Evolutionary conservation across 2,113 vertebrate genomes (phyloP), one percentile per base, ranked within the genome.

Genomic region (Platichthys stellatus): DNA sequence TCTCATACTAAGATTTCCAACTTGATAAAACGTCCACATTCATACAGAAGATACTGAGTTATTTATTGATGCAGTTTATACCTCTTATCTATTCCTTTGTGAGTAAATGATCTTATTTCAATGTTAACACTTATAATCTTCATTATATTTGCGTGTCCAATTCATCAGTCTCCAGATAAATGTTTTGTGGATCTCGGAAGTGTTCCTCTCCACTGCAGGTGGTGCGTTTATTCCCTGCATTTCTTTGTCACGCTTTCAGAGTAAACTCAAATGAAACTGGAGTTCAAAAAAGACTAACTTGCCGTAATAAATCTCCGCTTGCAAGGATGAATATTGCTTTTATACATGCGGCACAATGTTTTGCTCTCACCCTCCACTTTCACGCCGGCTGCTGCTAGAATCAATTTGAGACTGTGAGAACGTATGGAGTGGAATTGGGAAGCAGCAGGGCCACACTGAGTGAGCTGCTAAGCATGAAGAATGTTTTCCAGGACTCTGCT

Each of bases 391-490:
- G 89, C 85, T 78, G 80, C 82, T 73, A 43, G 74, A 89, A 90
- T 90, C 86, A 82, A 79, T 90, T 83, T 84, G 70, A 72, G 76
- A 45, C 72, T 83, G 72, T 74, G 84, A 58, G 75, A 88, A 85
- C 83, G 83, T 76, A 81, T 70, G 65, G 81, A 80, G 82, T 67
- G 71, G 86, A 85, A 87, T 71, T 49, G 77, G 76, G 83, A 86
- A 87, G 86, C 86, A 86, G 83, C 75, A 77, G 72, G 40, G 83
- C 69, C 65, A 60, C 75, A 83, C 64, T 89, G 76, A 83, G 64
- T 31, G 63, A 81, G 84, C 84, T 81, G 76, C 86, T 81, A 80
- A 88, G 86, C 89, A 86, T 91, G 80, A 89, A 86, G 87, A 87
- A 86, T 90, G 80, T 89, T 86, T 82, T 86, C 79, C 76, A 70